Evolutionary conservation across 2,888 invertebrate genomes (phyloP), one percentile per base, ranked within the genome.

Genomic region (Pammene aurita): DNA sequence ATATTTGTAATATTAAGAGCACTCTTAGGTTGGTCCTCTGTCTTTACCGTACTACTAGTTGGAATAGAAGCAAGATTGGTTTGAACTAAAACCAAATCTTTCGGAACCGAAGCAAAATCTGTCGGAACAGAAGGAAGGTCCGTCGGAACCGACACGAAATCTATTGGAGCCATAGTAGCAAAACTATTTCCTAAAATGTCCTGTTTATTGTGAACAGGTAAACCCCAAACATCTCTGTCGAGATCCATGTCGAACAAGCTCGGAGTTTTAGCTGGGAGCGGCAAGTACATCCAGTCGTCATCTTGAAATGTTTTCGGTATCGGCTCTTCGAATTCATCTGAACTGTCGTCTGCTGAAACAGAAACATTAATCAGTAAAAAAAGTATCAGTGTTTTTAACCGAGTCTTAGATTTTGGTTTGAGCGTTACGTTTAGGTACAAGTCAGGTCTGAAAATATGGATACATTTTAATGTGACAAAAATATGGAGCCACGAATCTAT

Each of bases 271-370:
- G 68, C 74, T 71, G 86, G 83, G 75, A 87, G 75, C 70, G 89
- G 90, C 79, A 89, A 85, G 79, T 88, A 89, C 89, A 88, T 87
- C 91, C 89, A 90, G 81, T 90, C 89, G 79, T 90, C 90, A 74
- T 86, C 88, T 82, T 83, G 83, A 73, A 80, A 80, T 81, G 80
- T 84, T 72, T 80, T 79, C 76, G 78, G 78, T 75, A 80, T 78
- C 75, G 84, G 80, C 74, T 81, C 85, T 80, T 90, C 91, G 79
- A 81, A 87, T 83, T 92, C 92, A 85, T 92, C 92, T 80, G 92
- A 92, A 84, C 92, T 92, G 85, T 91, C 88, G 81, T 89, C 90
- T 78, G 89, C 90, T 92, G 91, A 90, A 92, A 92, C 84, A 84
- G 81, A 91, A 90, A 91, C 78, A 88, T 84, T 13, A 18, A 63